Base-by-base conservation (phyloP, 2,888 invertebrate genomes). In the Furcula furcula region DNA sequence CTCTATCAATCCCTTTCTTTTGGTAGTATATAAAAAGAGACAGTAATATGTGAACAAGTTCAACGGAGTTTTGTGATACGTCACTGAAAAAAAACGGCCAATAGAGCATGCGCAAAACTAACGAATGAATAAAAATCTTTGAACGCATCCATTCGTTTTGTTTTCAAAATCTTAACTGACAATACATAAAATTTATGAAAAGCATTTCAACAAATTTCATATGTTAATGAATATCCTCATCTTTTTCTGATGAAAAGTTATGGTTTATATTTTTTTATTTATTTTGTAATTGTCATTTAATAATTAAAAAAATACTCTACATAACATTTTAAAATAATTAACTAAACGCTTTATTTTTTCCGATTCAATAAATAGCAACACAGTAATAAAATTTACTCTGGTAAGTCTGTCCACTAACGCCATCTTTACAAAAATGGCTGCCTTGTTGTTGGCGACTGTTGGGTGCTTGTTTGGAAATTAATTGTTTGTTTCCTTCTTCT, bases 361-460 rank as follows among this genome's bases (percentile, higher is more conserved):
- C 34, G 40, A 36, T 39, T 38, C 31, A 21, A 5, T 20, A 16
- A 2, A 18, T 53, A 32, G 51, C 33, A 53, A 44, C 31, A 49
- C 29, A 30, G 2, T 34, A 9, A 15, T 16, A 13, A 21, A 7
- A 35, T 45, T 41, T 13, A 4, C 19, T 12, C 28, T 61, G 56
- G 65, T 55, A 68, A 67, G 38, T 47, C n/a, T n/a, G n/a, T n/a
- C 37, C 43, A 18, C 20, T 41, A 48, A 55, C 75, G 78, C 80
- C 80, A 80, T 82, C 66, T 79, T 75, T 59, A 56, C 55, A 65
- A 83, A 86, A 68, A 88, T 88, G 87, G 87, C 86, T 81, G 78
- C 79, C 83, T 80, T 89, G 87, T 88, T 87, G 84, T 83, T 88
- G 77, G 85, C 72, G 80, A 85, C 73, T 84, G 82, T 77, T 78